Base-by-base conservation (phyloP, 2,888 invertebrate species). In the Aquatica leii region DNA sequence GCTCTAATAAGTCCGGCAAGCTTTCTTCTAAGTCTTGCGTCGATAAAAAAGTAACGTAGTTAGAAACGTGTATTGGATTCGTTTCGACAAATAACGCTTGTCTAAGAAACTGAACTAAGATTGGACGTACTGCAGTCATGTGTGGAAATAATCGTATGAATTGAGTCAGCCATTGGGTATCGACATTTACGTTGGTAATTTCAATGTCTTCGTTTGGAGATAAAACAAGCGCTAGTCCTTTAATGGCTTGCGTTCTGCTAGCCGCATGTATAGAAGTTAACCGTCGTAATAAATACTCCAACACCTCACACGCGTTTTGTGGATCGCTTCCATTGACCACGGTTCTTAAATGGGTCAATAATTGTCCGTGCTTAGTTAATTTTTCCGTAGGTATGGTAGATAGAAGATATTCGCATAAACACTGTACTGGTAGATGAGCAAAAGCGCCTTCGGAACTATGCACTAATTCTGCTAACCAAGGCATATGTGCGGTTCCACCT, bases 391-490 rank as follows among this genome's bases (percentile, higher is more conserved):
- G 84, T 0, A 87, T 83, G 68, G 90, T 88, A 35, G 87, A 86
- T 1, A 97, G 86, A 51, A 98, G 85, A 83, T 97, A 97, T 84
- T 98, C 98, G 84, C 98, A 98, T 51, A 98, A 86, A 78, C 97
- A 98, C 77, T 97, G 97, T n/a, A 98, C 96, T 0, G 98, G 98
- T 15, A 98, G 84, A 72, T 96, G 93, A 76, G 93, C 92, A 68
- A 84, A 82, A 14, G 94, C 92, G 0, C 94, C 92, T 76, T 96
- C 96, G 69, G 94, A 94, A 72, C 93, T 94, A 73, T 96, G 92
- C 11, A 98, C 94, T 64, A 98, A 84, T 79, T 97, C 95, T 6
- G 96, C 95, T 66, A 98, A 84, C 98, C 98, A 98, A 2, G 97
- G 97, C 95, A 97, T 96, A 40, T 97, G 95, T 70, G 95, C 93